Conservation (phyloP, 2,888 invertebrate species). For the Portevinia maculata region DNA sequence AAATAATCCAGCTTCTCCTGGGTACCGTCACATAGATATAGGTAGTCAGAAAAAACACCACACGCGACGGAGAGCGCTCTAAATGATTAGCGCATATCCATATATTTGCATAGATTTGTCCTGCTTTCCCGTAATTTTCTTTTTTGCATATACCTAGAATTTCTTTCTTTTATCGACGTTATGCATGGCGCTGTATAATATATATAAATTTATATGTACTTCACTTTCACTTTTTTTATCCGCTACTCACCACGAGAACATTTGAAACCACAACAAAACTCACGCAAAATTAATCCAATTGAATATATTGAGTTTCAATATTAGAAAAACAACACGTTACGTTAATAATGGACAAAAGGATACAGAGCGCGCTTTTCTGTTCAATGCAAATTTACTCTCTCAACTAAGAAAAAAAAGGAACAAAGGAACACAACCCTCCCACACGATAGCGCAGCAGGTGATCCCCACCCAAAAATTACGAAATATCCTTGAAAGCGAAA, state of each 20-base stretch:
- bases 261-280: slow-evolving; percentile 28
- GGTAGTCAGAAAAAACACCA: slow-evolving; percentile 10
- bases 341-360: slow-evolving; percentile 40
- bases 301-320: slow-evolving; percentile 34
- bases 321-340: slow-evolving; percentile 38
- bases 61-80: slow-evolving; percentile 18
- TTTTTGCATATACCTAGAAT: slow-evolving; percentile 31
- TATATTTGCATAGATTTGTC: slow-evolving; percentile 28
- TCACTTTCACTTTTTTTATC: slow-evolving; percentile 51
- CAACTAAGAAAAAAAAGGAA: not conserved
- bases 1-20: not conserved
- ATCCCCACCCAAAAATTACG: slow-evolving; percentile 6
- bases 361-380: slow-evolving; percentile 42
- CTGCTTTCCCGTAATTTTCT: slow-evolving; percentile 6
- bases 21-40: slow-evolving; percentile 20
- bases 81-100: slow-evolving; percentile 61
- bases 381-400: slow-evolving; percentile 24
- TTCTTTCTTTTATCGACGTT: slow-evolving; percentile 11
- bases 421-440: not conserved
- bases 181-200: not conserved
- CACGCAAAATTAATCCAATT: slow-evolving; percentile 52
- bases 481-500: slow-evolving; percentile 29
- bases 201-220: slow-evolving; percentile 28
- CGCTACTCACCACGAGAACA: slow-evolving; percentile 13
- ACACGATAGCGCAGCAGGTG: slow-evolving; percentile 28